Evolutionary conservation across 2,113 vertebrate genomes (phyloP).

Genomic region (Macrotus californicus): DNA sequence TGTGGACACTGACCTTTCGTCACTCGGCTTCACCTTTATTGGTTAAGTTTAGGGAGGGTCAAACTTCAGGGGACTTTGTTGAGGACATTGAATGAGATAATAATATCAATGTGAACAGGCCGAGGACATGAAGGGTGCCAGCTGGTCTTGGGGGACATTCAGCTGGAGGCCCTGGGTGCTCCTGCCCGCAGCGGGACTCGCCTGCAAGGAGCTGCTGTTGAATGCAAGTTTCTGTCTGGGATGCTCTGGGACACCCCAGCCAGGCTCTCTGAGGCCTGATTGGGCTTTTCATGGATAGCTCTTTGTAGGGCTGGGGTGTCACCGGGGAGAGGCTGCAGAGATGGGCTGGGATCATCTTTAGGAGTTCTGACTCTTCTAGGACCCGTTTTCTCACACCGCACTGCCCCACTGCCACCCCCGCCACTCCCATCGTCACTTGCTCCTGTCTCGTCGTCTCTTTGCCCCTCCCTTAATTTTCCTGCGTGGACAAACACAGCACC

Average conservation of each 20-base stretch:
- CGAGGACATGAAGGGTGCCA: background rate
- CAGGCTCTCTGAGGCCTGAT: background rate
- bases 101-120: background rate
- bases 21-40: background rate
- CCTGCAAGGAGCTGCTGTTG: background rate
- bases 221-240: background rate
- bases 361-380: background rate
- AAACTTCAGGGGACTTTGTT: background rate
- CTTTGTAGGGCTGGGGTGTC: background rate
- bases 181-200: background rate
- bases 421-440: no score
- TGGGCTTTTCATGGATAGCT: background rate
- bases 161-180: background rate
- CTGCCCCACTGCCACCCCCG: no score
- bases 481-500: background rate
- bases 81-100: background rate
- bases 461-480: background rate
- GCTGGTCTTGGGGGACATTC: background rate
- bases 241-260: background rate
- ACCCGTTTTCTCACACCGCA: background rate
- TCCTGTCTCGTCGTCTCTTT: background rate
- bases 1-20: accelerated
- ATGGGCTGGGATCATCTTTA: background rate
- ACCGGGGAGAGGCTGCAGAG: background rate
- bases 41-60: background rate